Evolutionary conservation across 2,797 vertebrate species (phyloP).

Genomic region (Philypnodon macrostomus): DNA sequence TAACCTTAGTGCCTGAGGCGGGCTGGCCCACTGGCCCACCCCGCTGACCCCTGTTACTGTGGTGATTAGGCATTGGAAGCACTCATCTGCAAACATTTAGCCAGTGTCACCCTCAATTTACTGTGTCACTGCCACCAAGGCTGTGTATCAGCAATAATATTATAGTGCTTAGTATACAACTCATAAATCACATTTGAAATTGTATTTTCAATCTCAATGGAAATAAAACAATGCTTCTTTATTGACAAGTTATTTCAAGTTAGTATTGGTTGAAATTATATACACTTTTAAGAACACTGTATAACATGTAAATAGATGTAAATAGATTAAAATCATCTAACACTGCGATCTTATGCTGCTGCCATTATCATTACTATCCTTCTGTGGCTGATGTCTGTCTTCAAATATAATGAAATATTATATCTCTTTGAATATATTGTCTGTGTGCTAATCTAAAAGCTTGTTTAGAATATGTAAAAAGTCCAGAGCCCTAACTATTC

Average conservation of each 20-base stretch:
- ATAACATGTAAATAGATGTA: no score
- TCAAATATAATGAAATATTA: no score
- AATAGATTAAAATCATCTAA: no score
- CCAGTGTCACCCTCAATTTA: conserved; percentile 69
- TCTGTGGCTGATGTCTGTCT: no score
- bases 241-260: no score
- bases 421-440: no score
- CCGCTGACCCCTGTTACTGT: conserved; percentile 71
- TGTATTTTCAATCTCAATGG: not conserved
- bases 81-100: conserved; percentile 87
- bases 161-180: conserved; percentile 4
- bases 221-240: not conserved
- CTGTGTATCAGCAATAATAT: conserved; percentile 15
- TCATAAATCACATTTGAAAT: not conserved
- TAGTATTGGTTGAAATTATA: conserved; percentile 13
- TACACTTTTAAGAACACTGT: conserved; percentile 1
- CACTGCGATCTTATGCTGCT: no score
- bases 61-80: conserved; percentile 77
- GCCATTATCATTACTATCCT: no score
- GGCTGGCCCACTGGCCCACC: conserved; percentile 60
- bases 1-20: conserved; percentile 56
- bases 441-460: no score
- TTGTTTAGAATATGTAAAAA: no score
- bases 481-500: no score
- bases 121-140: conserved; percentile 46